phyloP scores from a whole-genome alignment of 2,797 vertebrate genomes.

The Zonotrichia albicollis region DNA sequence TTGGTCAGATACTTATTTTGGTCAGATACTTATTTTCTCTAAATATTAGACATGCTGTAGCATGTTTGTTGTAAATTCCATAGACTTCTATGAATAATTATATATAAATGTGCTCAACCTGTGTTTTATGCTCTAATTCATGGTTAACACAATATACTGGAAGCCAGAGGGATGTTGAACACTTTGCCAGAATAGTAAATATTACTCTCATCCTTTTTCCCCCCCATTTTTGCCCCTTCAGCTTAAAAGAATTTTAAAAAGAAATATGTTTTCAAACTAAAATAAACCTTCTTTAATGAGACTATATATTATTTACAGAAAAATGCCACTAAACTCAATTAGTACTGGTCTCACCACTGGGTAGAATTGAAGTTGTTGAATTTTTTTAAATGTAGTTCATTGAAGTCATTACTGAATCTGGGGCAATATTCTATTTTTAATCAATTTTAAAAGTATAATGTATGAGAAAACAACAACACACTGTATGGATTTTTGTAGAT shows the following conservation, averaged over 20 bases:
- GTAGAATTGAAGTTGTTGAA: not conserved
- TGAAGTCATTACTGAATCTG: conserved; percentile 16
- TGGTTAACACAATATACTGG: not conserved
- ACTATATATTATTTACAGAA: conserved; percentile 47
- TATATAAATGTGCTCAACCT: not conserved
- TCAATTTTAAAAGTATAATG: not conserved
- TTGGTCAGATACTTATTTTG: not conserved
- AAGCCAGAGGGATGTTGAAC: not conserved
- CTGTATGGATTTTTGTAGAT: not conserved
- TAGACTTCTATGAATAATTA: not conserved
- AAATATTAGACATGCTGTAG: not conserved
- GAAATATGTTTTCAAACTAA: conserved; percentile 36
- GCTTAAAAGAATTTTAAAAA: conserved; percentile 28
- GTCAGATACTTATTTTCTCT: not conserved
- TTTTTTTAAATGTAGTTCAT: not conserved
- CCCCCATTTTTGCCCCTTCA: not conserved
- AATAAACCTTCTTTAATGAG: conserved; percentile 53
- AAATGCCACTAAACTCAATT: conserved; percentile 39
- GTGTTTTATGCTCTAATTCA: not conserved
- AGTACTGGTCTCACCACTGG: not conserved
- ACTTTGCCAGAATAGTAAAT: conserved; percentile 35
- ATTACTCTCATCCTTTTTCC: not conserved
- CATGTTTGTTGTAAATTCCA: not conserved
- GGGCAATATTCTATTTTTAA: conserved; percentile 39
- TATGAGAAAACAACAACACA: not conserved